These are phyloP conservation scores for Myoxocephalus aenaeus DNA, from an alignment of 2,797 vertebrate genomes.

Conservation along the genomic window DNA sequence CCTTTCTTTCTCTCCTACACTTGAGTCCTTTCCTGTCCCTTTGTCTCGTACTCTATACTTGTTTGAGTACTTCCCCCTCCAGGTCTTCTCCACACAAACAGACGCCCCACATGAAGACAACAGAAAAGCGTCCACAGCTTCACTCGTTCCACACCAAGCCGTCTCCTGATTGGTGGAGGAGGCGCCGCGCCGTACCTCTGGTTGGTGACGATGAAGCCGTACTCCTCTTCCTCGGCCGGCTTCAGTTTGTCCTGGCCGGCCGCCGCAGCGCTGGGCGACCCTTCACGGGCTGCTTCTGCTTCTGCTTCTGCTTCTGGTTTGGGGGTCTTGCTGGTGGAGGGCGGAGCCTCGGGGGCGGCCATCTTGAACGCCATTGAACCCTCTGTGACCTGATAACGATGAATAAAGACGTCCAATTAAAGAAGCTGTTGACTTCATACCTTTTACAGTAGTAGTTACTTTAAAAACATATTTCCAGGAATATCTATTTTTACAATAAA, in stretches of 20 bases:
- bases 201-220: slow-evolving; percentile 91
- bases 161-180: neutral
- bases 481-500: neutral
- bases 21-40: neutral
- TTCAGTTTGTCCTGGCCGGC: slow-evolving; percentile 21
- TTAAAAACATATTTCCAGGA: neutral
- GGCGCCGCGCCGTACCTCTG: slow-evolving; percentile 56
- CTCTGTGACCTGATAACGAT: slow-evolving; percentile 66
- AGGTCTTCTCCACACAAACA: neutral
- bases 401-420: neutral
- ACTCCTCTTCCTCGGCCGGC: slow-evolving; percentile 73
- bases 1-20: neutral
- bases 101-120: neutral
- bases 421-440: neutral
- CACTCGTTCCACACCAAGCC: neutral
- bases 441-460: neutral
- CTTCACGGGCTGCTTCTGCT: slow-evolving; percentile 16
- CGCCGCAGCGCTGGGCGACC: neutral
- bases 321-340: slow-evolving; percentile 22
- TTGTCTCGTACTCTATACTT: neutral
- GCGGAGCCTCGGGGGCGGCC: neutral
- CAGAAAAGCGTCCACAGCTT: neutral
- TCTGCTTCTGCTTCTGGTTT: slow-evolving; percentile 14
- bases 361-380: slow-evolving; percentile 69
- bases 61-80: neutral